Evolutionary conservation across 2,797 vertebrate species (phyloP), one percentile per base, ranked within the genome.

Genomic region (Chelidonichthys spinosus): DNA sequence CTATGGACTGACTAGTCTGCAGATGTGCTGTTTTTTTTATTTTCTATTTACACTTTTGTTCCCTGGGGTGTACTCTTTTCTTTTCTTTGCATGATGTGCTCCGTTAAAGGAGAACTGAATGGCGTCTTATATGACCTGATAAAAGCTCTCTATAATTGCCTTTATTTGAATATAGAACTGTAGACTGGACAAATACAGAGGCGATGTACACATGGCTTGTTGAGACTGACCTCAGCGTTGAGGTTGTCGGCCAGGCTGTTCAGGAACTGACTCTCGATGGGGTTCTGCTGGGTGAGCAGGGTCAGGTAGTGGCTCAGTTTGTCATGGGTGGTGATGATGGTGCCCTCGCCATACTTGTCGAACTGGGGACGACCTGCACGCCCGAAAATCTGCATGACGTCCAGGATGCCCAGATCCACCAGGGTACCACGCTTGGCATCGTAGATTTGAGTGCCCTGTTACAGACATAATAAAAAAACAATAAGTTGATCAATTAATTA

Each of bases 371-470:
- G 95, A 78, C 98, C 98, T 1, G 97, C 98, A 17, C 97, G 95
- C 32, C 98, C 98, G 74, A 99, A 99, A 89, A 99, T 99, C 95
- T 99, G 98, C 97, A 99, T 99, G 89, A 99, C 98, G 81, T 99
- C 98, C 93, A 99, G 93, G 92, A 99, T 99, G 85, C 98, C 97
- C 90, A 99, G 95, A 88, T 99, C 98, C 93, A 99, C 97, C 94
- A 98, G 94, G 5, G 97, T 73, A 1, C 98, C 98, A 59, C 98
- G 96, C 92, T 99, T 99, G 72, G 98, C 97, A 74, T 97, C 97
- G 74, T 99, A 99, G 90, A 99, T 99, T 86, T 99, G 97, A 87
- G 98, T 99, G 69, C 98, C 98, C 98, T 99, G 92, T 78, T 85
- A 76, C 0, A 88, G 63, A 87, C 80, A 85, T 25, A 25, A 25